Base-by-base conservation (phyloP, 1,140 invertebrate species). In the Pachyrhynchus sulphureomaculatus region DNA sequence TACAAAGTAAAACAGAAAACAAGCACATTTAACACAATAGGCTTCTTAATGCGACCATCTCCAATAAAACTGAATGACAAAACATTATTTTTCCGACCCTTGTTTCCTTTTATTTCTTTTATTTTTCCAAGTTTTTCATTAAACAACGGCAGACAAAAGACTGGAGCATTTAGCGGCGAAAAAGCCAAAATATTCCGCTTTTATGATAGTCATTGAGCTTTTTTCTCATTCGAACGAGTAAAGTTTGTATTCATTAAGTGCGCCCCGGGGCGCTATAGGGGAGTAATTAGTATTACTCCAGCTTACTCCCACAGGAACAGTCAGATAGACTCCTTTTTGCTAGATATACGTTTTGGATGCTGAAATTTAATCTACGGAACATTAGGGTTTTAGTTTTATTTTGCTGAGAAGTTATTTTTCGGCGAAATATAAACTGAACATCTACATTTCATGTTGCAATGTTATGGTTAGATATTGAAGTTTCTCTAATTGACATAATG, bases 231-330 rank as follows among this genome's bases (percentile, higher is more conserved):
- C 47, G 4, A 42, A 55, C 41, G 39, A 21, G 12, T 44, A 58
- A 58, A 62, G 49, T 62, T 54, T 54, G 52, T 62, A 62, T 62
- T 62, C 59, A 62, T 62, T 62, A 62, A 62, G 49, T 53, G 49
- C 26, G 59, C 59, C 59, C 59, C 39, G 33, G 59, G 58, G 59
- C 32, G 33, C 26, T 41, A 34, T 62, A 47, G 15, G 36, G 59
- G 37, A 62, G 59, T 62, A 62, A 62, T 62, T 62, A 62, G 59
- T 54, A 62, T 62, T 62, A 54, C 49, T 47, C 49, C 17, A 9
- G 32, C 23, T 57, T 33, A 42, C 39, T 57, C 41, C 54, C 54
- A n/a, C 9, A 26, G 42, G 39, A 29, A 24, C 54, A 21, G 13
- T 45, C 18, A 24, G 20, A 49, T 49, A 51, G 52, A 24, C 52